A percentile compares a stretch with the other conserved stretches of the same genome.
phyloP scores from a whole-genome alignment of 2,113 vertebrate species.

The Misgurnus anguillicaudatus region DNA sequence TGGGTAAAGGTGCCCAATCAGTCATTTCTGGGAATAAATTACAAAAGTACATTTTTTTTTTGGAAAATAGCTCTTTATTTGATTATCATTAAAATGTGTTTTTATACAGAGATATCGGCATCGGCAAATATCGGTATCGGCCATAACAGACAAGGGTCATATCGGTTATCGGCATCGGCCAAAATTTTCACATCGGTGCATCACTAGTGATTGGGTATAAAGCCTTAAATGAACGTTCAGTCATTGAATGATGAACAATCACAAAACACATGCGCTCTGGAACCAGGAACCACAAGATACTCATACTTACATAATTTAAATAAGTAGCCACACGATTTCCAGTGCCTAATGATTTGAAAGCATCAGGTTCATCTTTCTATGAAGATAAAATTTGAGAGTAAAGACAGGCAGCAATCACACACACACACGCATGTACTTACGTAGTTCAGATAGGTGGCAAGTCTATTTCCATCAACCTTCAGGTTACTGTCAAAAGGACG shows the following conservation, averaged over 20 bases:
- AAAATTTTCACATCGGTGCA: too few relatives aligned
- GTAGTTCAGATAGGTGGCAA: conserved; percentile 99
- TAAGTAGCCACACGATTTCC: conserved; percentile 98
- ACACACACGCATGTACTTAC: conserved; percentile 85
- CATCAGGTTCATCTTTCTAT: conserved; percentile 98
- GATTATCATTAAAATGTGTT: too few relatives aligned
- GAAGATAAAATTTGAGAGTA: conserved; percentile 89
- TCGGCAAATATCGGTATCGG: too few relatives aligned
- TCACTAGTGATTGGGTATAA: too few relatives aligned
- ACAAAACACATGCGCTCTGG: not conserved
- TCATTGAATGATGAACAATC: not conserved
- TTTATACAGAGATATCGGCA: too few relatives aligned
- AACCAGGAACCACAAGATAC: conserved; percentile 48
- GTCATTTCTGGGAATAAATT: too few relatives aligned
- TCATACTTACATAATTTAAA: conserved; percentile 99
- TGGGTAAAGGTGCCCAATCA: too few relatives aligned
- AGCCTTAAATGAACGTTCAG: too few relatives aligned
- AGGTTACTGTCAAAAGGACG: conserved; percentile 96
- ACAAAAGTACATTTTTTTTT: too few relatives aligned
- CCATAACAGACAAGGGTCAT: too few relatives aligned
- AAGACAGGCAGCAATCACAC: conserved; percentile 70
- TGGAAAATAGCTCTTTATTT: too few relatives aligned
- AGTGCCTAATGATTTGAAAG: conserved; percentile 99
- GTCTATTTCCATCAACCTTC: conserved; percentile 97
- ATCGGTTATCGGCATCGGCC: too few relatives aligned